Evolutionary conservation across 2,113 vertebrate genomes (phyloP).

Genomic region (Oriolus oriolus): DNA sequence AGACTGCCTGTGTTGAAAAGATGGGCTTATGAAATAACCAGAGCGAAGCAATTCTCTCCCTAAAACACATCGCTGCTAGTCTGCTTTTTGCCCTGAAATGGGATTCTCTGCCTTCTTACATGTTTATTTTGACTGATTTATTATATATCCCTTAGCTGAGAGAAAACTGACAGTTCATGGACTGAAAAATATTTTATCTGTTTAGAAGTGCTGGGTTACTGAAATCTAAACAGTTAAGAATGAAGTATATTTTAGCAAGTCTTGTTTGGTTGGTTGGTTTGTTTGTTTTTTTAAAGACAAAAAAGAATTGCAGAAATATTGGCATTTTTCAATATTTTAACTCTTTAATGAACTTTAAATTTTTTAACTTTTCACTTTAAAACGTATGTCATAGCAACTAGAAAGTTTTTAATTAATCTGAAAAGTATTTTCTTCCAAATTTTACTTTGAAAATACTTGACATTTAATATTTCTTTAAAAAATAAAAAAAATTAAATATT

Average conservation of each 20-base stretch:
- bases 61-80: background rate
- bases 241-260: accelerated
- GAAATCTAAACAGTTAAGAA: background rate
- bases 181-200: background rate
- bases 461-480: background rate
- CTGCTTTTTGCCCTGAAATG: background rate
- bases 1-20: background rate
- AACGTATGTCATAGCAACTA: accelerated
- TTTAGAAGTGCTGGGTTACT: background rate
- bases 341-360: background rate
- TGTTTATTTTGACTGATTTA: background rate
- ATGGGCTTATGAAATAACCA: background rate
- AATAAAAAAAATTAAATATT: background rate
- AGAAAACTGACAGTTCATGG: background rate
- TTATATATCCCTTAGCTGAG: background rate
- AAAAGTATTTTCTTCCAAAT: background rate
- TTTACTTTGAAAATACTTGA: background rate
- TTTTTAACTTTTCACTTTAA: background rate
- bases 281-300: background rate
- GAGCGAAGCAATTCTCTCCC: background rate
- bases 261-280: background rate
- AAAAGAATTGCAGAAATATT: background rate
- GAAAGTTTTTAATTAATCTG: background rate
- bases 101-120: background rate
- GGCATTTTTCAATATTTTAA: background rate